phyloP scores from a whole-genome alignment of 2,113 vertebrate genomes.

The Ploceus nigricollis region DNA sequence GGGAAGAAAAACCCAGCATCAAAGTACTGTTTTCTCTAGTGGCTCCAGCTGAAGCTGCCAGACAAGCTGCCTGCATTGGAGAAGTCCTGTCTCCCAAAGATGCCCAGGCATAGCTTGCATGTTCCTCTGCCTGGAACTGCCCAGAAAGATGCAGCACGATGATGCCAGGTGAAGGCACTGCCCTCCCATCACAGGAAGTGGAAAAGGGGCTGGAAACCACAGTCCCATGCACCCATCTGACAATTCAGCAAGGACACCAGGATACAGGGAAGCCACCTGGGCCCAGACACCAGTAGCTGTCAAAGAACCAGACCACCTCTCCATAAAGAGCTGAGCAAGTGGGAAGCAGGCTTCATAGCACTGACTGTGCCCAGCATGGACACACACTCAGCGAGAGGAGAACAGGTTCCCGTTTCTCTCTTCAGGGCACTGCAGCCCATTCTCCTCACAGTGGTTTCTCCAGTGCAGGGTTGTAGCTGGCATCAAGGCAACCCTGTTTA shows the following conservation, averaged over 20 bases:
- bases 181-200: background rate
- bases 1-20: background rate
- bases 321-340: background rate
- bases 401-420: background rate
- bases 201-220: background rate
- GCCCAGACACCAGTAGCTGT: background rate
- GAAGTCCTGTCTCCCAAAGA: background rate
- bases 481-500: background rate
- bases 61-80: fast-evolving
- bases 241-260: background rate
- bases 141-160: background rate
- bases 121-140: background rate
- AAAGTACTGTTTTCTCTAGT: background rate
- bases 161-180: background rate
- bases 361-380: background rate
- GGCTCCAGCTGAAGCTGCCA: background rate
- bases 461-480: background rate
- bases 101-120: background rate
- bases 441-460: background rate
- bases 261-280: background rate
- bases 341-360: background rate
- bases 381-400: fast-evolving
- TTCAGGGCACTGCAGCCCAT: background rate
- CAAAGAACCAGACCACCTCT: background rate
- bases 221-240: background rate